These are phyloP conservation scores for Ictidomys tridecemlineatus DNA, from an alignment of 2,113 vertebrate genomes.

Conservation along the genomic window DNA sequence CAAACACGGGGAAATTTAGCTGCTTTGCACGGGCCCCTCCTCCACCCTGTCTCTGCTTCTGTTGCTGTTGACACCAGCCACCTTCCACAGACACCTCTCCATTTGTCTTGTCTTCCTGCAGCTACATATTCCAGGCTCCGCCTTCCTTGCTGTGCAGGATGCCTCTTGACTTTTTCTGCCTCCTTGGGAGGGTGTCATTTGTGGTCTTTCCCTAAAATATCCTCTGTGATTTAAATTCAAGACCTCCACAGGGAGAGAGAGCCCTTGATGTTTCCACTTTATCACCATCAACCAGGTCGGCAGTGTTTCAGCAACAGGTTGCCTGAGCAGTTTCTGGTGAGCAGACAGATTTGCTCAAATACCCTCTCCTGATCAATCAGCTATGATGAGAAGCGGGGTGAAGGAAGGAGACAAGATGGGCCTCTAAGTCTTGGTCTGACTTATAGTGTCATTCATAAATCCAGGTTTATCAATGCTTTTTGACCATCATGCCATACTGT, in stretches of 20 bases:
- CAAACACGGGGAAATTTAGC: too few relatives aligned
- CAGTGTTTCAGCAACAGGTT: background rate
- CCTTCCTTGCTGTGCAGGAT: background rate
- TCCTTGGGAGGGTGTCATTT: background rate
- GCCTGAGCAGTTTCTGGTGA: background rate
- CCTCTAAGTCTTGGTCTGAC: background rate
- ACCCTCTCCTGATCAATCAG: too few relatives aligned
- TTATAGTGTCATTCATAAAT: background rate
- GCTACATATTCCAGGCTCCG: background rate
- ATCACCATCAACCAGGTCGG: background rate
- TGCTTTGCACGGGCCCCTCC: too few relatives aligned
- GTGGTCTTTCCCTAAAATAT: background rate
- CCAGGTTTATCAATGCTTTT: background rate
- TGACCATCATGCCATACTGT: background rate
- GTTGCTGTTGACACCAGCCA: background rate
- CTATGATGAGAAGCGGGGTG: background rate
- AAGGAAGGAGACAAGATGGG: background rate
- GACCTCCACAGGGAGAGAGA: background rate
- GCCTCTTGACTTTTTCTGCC: background rate
- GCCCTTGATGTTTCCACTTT: background rate
- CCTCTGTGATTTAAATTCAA: conserved; percentile 10
- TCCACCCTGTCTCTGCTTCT: too few relatives aligned
- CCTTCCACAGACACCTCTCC: fast-evolving
- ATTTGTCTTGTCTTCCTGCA: background rate
- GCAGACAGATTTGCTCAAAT: background rate